Percentiles rank a stretch among this genome's conserved stretches.
Evolutionary conservation across 2,888 invertebrate species (phyloP).

Genomic region (Polydrusus pterygomalis): DNA sequence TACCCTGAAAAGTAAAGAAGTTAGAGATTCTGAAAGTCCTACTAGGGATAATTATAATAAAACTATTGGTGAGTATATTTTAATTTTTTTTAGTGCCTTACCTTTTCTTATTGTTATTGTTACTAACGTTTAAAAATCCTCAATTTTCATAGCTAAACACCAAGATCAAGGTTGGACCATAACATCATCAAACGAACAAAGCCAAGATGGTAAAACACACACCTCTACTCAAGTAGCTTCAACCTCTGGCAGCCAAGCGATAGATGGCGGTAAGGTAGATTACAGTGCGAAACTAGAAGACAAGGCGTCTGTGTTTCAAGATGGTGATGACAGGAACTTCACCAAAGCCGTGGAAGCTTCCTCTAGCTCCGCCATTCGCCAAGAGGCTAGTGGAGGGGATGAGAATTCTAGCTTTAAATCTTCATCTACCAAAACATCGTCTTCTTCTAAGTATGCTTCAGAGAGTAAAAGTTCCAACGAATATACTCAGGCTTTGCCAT

Average conservation of each 20-base stretch:
- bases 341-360: slow-evolving; percentile 72
- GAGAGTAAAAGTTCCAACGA: slow-evolving; percentile 61
- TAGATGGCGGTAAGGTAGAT: slow-evolving; percentile 79
- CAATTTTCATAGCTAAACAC: slow-evolving; percentile 62
- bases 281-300: slow-evolving; percentile 80
- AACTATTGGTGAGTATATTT: slow-evolving; percentile 61
- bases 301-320: slow-evolving; percentile 74
- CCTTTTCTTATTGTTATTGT: too few relatives aligned
- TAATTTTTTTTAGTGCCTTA: too few relatives aligned
- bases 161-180: slow-evolving; percentile 80
- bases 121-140: too few relatives aligned
- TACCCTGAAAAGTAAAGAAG: slow-evolving; percentile 85
- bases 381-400: slow-evolving; percentile 74
- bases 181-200: slow-evolving; percentile 77
- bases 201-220: slow-evolving; percentile 79
- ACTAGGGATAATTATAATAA: slow-evolving; percentile 75
- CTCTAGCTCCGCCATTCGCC: slow-evolving; percentile 73
- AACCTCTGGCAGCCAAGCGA: slow-evolving; percentile 77
- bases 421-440: slow-evolving; percentile 65
- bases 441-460: slow-evolving; percentile 66
- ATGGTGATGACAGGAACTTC: slow-evolving; percentile 75
- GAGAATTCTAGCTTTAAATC: slow-evolving; percentile 71
- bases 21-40: slow-evolving; percentile 85
- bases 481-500: slow-evolving; percentile 45
- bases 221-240: slow-evolving; percentile 77